Percentiles rank a stretch among this genome's conserved stretches.
These are phyloP conservation scores for Diarsia rubi DNA, from an alignment of 2,888 invertebrate genomes.

Conservation along the genomic window DNA sequence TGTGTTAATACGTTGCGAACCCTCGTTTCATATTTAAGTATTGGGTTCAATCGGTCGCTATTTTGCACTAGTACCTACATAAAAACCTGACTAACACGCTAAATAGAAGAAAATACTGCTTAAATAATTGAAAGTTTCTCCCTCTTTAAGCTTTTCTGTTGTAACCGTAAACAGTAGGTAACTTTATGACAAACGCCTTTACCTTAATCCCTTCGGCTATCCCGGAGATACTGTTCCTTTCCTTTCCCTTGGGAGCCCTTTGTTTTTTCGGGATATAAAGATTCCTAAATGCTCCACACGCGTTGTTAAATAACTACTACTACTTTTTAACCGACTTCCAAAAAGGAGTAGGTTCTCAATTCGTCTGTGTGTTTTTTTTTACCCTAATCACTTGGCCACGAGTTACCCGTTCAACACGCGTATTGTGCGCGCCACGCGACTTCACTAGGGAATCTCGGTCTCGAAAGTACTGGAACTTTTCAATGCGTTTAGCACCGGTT, in stretches of 20 bases:
- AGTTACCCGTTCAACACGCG: too few relatives aligned
- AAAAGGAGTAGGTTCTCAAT: too few relatives aligned
- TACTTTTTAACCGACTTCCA: too few relatives aligned
- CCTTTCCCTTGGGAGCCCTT: constrained; percentile 9
- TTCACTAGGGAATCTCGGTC: too few relatives aligned
- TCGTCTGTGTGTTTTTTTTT: too few relatives aligned
- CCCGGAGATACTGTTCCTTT: not conserved
- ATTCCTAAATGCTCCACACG: not conserved
- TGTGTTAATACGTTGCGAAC: constrained; percentile 49
- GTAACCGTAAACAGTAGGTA: constrained; percentile 6
- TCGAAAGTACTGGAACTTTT: too few relatives aligned
- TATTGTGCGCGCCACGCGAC: too few relatives aligned
- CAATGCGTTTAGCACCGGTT: too few relatives aligned
- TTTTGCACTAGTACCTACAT: constrained; percentile 26
- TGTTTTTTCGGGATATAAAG: constrained; percentile 14
- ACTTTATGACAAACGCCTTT: not conserved
- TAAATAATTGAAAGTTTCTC: not conserved
- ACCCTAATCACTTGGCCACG: not conserved
- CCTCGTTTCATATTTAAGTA: constrained; percentile 50
- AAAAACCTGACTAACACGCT: constrained; percentile 1
- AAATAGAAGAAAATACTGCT: constrained; percentile 13
- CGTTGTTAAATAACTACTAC: not conserved
- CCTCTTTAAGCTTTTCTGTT: not conserved
- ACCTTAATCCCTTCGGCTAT: not conserved
- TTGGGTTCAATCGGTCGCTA: constrained; percentile 50